A percentile compares a stretch with the other conserved stretches of the same genome.
Evolutionary conservation across 2,888 invertebrate species (phyloP).

Genomic region (Phalera bucephala): DNA sequence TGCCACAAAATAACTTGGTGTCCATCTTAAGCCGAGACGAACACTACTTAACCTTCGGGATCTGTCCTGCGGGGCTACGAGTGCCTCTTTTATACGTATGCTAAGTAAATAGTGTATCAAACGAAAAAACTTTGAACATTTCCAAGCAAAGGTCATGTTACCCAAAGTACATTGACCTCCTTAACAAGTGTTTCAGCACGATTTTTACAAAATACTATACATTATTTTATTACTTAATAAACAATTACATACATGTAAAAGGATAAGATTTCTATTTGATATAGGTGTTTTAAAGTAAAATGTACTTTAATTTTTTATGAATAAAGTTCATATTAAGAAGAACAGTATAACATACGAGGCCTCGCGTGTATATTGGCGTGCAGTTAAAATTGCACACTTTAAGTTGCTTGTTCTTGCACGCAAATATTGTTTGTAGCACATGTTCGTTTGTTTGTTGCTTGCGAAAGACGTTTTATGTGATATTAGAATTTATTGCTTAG

Average conservation of each 20-base stretch:
- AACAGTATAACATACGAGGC: slow-evolving; percentile 13
- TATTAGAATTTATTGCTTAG: too few species aligned
- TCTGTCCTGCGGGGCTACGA: too few species aligned
- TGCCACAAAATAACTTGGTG: too few species aligned
- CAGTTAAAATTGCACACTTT: slow-evolving; percentile 26
- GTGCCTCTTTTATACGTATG: too few species aligned
- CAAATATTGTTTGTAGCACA: slow-evolving; percentile 6
- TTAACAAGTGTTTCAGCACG: neutral
- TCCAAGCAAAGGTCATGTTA: neutral
- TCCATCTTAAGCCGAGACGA: too few species aligned
- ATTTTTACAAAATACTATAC: slow-evolving; percentile 1
- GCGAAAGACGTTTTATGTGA: slow-evolving; percentile 3
- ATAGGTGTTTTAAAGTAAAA: neutral
- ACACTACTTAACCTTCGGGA: too few species aligned
- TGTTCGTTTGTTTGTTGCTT: slow-evolving; percentile 1
- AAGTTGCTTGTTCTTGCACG: slow-evolving; percentile 16
- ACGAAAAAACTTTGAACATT: neutral
- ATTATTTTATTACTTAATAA: slow-evolving; percentile 13
- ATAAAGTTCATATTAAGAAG: slow-evolving; percentile 12
- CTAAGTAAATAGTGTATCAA: too few species aligned
- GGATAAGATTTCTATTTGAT: slow-evolving; percentile 22
- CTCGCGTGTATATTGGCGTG: slow-evolving; percentile 20
- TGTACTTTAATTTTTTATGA: fast-evolving
- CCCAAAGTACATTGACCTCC: neutral
- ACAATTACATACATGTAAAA: slow-evolving; percentile 8